Percentiles rank a stretch among this genome's conserved stretches.
phyloP scores from a whole-genome alignment of 2,888 invertebrate species.

The Leistus spinibarbis region DNA sequence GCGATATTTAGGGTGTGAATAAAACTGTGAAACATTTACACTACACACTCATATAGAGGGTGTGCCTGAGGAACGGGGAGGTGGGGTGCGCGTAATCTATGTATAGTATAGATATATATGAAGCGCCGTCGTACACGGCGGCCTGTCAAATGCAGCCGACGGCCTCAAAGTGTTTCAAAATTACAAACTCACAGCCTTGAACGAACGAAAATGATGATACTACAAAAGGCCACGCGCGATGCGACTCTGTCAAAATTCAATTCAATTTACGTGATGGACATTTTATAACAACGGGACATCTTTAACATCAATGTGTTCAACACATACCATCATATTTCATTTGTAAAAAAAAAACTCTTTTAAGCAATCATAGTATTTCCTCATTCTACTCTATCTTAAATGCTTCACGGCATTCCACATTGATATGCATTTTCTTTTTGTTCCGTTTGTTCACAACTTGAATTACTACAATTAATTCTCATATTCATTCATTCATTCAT shows the following conservation, averaged over 20 bases:
- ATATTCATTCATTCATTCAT: too few species aligned
- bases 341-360: too few species aligned
- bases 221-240: neutral
- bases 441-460: too few species aligned
- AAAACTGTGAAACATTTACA: constrained; percentile 35
- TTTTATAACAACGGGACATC: too few species aligned
- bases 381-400: too few species aligned
- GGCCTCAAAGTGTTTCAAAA: constrained; percentile 33
- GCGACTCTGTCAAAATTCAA: neutral
- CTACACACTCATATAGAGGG: too few species aligned
- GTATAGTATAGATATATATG: constrained; percentile 37
- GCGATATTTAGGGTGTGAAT: constrained; percentile 14
- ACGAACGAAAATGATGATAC: neutral
- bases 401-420: too few species aligned
- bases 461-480: too few species aligned
- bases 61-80: too few species aligned
- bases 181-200: constrained; percentile 9
- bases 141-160: constrained; percentile 28
- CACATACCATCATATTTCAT: neutral
- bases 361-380: too few species aligned
- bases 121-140: constrained; percentile 17
- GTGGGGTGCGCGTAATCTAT: constrained; percentile 22
- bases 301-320: too few species aligned
- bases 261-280: neutral
- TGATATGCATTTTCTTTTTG: too few species aligned